These are phyloP conservation scores for Sebastes schlegelii DNA, from an alignment of 2,113 vertebrate genomes.

Conservation along the genomic window DNA sequence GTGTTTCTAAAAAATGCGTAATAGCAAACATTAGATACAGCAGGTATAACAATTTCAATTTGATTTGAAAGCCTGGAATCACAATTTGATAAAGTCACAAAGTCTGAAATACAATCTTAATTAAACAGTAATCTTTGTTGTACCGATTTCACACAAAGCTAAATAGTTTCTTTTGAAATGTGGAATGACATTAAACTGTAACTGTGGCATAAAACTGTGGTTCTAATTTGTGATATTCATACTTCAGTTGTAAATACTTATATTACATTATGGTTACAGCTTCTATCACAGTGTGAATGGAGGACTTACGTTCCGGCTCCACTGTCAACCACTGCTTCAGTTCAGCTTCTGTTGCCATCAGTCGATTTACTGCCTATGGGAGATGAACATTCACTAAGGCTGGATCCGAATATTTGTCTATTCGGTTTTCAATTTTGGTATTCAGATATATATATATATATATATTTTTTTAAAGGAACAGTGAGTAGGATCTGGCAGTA, in stretches of 20 bases:
- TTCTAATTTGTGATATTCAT: slow-evolving; percentile 8
- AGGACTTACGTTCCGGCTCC: slow-evolving; percentile 80
- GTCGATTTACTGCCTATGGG: slow-evolving; percentile 69
- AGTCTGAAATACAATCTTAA: not conserved
- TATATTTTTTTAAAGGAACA: too few relatives aligned
- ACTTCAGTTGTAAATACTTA: not conserved
- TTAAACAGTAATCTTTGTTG: not conserved
- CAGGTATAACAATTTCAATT: not conserved
- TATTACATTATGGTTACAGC: not conserved
- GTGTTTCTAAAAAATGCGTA: not conserved
- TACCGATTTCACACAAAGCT: not conserved
- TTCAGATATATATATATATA: too few relatives aligned
- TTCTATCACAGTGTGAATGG: not conserved
- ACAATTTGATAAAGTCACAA: not conserved
- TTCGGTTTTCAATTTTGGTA: too few relatives aligned
- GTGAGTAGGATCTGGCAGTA: too few relatives aligned
- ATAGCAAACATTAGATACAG: not conserved
- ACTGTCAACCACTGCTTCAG: slow-evolving; percentile 76
- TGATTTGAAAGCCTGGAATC: not conserved
- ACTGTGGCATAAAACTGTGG: not conserved
- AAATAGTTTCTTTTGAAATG: not conserved
- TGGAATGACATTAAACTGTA: not conserved
- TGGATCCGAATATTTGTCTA: too few relatives aligned
- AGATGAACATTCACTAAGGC: not conserved
- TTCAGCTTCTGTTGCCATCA: slow-evolving; percentile 78